Percentiles rank a stretch among this genome's conserved stretches.
These are phyloP conservation scores for Calephelis perditalis DNA, from an alignment of 2,888 invertebrate species.

Conservation along the genomic window DNA sequence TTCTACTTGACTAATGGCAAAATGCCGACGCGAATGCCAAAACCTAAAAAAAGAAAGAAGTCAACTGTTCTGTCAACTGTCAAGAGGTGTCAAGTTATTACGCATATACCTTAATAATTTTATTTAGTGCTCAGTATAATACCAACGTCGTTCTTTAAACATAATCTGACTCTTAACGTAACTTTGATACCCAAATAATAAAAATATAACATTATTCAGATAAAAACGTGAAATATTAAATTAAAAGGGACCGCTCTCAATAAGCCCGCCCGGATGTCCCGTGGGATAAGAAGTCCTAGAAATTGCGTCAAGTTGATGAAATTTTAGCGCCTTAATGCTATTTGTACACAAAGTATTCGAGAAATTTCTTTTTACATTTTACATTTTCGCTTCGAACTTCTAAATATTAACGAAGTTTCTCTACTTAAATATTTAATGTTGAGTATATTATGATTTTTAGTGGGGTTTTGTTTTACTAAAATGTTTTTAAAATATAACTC, in stretches of 20 bases:
- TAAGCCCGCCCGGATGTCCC: constrained; percentile 19
- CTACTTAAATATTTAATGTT: constrained; percentile 1
- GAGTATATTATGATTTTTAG: not conserved
- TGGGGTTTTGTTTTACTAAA: too few relatives aligned
- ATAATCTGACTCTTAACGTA: not conserved
- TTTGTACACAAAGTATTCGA: constrained; percentile 29
- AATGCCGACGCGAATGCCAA: too few relatives aligned
- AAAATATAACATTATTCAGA: not conserved
- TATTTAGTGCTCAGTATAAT: too few relatives aligned
- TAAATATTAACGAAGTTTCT: not conserved
- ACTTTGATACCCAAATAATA: not conserved
- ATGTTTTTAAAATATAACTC: too few relatives aligned
- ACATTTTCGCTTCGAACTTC: constrained; percentile 8
- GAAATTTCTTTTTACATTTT: constrained; percentile 17
- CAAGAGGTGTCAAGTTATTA: too few relatives aligned
- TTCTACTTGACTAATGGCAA: too few relatives aligned
- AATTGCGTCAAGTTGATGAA: constrained; percentile 33
- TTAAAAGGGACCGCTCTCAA: constrained; percentile 15
- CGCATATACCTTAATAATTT: too few relatives aligned
- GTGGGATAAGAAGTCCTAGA: constrained; percentile 31
- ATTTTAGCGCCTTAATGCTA: constrained; percentile 31
- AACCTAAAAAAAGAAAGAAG: too few relatives aligned
- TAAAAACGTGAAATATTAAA: constrained; percentile 18
- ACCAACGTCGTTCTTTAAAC: not conserved
- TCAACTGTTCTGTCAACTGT: too few relatives aligned